phyloP scores from a whole-genome alignment of 2,113 vertebrate genomes.

The Lepisosteus osseus region DNA sequence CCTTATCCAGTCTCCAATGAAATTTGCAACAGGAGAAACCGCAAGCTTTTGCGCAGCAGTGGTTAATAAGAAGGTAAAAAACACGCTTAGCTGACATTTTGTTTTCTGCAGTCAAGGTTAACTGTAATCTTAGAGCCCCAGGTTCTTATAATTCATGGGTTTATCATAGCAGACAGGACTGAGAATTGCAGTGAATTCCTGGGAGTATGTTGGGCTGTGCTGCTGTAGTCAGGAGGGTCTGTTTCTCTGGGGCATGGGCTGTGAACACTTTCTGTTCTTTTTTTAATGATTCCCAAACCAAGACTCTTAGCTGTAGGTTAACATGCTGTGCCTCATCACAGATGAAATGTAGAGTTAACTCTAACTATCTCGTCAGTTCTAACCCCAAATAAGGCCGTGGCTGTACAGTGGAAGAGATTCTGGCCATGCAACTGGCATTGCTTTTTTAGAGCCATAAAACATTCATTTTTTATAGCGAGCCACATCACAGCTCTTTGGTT shows the following conservation, averaged over 20 bases:
- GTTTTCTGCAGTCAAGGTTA: constrained; percentile 28
- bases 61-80: not conserved
- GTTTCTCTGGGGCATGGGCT: not conserved
- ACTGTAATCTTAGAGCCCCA: constrained; percentile 35
- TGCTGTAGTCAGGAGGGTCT: not conserved
- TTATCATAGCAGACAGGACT: not conserved
- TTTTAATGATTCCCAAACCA: constrained; percentile 12
- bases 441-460: constrained; percentile 34
- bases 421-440: no score
- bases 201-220: not conserved
- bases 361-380: no score
- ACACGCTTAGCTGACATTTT: not conserved
- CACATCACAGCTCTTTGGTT: constrained; percentile 45
- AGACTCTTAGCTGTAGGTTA: constrained; percentile 13
- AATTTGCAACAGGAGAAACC: no score
- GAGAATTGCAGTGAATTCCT: not conserved
- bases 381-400: no score
- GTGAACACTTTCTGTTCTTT: not conserved
- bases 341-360: no score
- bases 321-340: no score
- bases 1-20: no score
- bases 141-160: constrained; percentile 51
- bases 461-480: constrained; percentile 47
- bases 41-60: no score
- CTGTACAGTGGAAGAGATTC: no score